phyloP scores from a whole-genome alignment of 2,113 vertebrate species.

The Sinocyclocheilus maitianheensis region DNA sequence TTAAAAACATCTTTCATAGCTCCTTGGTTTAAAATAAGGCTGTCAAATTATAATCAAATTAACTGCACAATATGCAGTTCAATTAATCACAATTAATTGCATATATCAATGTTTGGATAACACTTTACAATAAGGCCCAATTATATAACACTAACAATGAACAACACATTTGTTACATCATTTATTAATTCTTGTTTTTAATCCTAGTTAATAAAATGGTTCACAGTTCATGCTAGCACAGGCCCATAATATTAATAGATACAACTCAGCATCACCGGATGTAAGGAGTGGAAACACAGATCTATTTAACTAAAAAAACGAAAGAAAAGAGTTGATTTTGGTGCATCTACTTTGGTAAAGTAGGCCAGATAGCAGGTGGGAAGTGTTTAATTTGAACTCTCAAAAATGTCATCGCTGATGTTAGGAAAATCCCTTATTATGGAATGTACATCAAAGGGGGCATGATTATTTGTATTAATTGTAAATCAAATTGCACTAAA shows the following conservation, averaged over 20 bases:
- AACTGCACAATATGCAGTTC: background rate
- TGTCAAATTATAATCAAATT: background rate
- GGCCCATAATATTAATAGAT: background rate
- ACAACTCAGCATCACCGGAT: background rate
- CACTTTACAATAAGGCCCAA: background rate
- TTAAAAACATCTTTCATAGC: background rate
- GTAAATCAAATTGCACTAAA: background rate
- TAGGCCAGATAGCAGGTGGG: background rate
- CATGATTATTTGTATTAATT: background rate
- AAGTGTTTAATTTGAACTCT: background rate
- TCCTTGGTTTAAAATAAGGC: background rate
- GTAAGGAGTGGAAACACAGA: background rate
- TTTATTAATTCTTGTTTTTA: background rate
- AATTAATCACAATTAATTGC: background rate
- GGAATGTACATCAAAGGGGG: background rate
- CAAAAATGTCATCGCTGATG: background rate
- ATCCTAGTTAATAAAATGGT: background rate
- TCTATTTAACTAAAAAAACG: too few species aligned
- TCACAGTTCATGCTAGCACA: background rate
- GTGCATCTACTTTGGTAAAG: background rate
- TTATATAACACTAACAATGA: background rate
- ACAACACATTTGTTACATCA: background rate
- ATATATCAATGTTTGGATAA: background rate
- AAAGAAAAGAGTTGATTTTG: background rate
- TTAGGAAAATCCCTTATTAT: background rate